These are phyloP conservation scores for Tinea trinotella DNA, from an alignment of 2,888 invertebrate genomes.

Conservation along the genomic window DNA sequence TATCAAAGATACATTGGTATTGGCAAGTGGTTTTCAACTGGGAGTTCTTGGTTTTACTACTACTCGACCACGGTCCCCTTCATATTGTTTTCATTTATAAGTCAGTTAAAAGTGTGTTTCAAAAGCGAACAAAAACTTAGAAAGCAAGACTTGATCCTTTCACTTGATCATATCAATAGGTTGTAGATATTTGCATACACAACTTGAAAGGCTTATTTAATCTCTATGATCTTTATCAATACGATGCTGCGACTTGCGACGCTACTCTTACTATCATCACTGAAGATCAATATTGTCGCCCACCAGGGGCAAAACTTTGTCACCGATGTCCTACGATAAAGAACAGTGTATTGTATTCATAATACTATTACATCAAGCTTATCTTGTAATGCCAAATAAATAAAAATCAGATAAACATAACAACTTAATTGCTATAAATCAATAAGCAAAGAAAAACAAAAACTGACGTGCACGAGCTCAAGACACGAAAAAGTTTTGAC, in stretches of 20 bases:
- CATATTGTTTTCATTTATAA: too few relatives aligned
- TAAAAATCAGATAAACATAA: neutral
- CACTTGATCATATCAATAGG: conserved; percentile 25
- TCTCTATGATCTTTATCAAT: conserved; percentile 29
- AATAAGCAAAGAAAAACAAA: conserved; percentile 8
- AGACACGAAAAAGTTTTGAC: conserved; percentile 11
- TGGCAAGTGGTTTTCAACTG: too few relatives aligned
- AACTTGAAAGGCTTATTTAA: conserved; percentile 28
- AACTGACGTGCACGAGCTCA: conserved; percentile 17
- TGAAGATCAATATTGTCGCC: conserved; percentile 6
- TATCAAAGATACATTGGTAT: too few relatives aligned
- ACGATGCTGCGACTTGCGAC: conserved; percentile 2
- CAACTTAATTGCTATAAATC: conserved; percentile 4
- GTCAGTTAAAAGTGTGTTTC: neutral
- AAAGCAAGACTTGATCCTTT: conserved; percentile 10
- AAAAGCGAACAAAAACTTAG: conserved; percentile 9
- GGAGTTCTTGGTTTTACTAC: too few relatives aligned
- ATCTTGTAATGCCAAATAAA: neutral
- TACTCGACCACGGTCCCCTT: too few relatives aligned
- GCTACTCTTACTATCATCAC: neutral
- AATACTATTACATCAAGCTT: neutral
- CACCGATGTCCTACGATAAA: conserved; percentile 7
- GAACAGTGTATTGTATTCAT: neutral
- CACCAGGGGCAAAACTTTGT: conserved; percentile 3
- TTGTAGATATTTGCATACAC: conserved; percentile 29